Conservation (phyloP, 1,140 invertebrate species). For the Diabrotica undecimpunctata region DNA sequence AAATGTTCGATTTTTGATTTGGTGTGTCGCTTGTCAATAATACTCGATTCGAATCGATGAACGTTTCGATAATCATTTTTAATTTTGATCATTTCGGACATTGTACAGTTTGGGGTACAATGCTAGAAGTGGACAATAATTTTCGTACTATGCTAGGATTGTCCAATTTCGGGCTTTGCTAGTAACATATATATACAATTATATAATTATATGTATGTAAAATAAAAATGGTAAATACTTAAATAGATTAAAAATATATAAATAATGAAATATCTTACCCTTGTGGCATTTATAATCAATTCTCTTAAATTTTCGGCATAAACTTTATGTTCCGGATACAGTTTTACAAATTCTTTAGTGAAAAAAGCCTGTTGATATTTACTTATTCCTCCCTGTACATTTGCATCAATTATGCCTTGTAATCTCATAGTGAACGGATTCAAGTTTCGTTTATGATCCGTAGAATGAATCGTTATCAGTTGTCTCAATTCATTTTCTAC, state of each 20-base stretch:
- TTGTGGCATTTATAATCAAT: constrained; percentile 73
- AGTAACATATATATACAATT: too few species aligned
- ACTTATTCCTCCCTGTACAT: constrained; percentile 92
- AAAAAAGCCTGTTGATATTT: constrained; percentile 95
- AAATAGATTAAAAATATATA: background rate
- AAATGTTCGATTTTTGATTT: too few species aligned
- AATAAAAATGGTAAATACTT: background rate
- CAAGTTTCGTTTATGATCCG: constrained; percentile 75
- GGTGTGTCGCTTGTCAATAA: too few species aligned
- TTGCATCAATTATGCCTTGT: constrained; percentile 90
- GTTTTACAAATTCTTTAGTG: constrained; percentile 71
- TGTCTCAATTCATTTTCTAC: constrained; percentile 80
- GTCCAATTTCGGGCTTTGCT: too few species aligned
- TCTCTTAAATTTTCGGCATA: constrained; percentile 72
- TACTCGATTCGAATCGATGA: too few species aligned
- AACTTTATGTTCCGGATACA: constrained; percentile 68
- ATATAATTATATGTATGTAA: too few species aligned
- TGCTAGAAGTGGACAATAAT: too few species aligned
- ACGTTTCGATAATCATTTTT: too few species aligned
- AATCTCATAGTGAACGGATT: constrained; percentile 91
- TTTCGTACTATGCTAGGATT: too few species aligned
- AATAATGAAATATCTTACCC: constrained; percentile 37
- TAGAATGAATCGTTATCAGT: constrained; percentile 72
- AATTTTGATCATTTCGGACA: too few species aligned
- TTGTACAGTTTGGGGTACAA: too few species aligned